Evolutionary conservation across 1,140 invertebrate species (phyloP).

Genomic region (Bombus confusus): DNA sequence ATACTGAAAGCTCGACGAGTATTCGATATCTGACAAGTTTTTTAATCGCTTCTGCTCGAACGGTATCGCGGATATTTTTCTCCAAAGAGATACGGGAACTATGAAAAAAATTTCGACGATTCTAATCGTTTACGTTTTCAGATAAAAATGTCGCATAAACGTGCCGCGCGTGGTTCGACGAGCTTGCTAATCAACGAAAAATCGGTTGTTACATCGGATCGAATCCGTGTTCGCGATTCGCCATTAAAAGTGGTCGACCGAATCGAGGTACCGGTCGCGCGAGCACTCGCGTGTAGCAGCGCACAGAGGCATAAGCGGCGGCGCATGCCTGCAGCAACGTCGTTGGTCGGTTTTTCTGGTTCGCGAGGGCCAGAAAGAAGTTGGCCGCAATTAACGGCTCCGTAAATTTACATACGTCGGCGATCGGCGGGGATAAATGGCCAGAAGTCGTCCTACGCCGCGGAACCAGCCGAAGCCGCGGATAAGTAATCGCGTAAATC

Average conservation of each 20-base stretch:
- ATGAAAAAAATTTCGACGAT: too few species aligned
- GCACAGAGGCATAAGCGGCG: conserved; percentile 56
- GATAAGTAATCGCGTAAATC: conserved; percentile 63
- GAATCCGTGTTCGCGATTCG: conserved; percentile 12
- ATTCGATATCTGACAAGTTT: too few species aligned
- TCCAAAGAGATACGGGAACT: too few species aligned
- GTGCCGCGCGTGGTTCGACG: not conserved
- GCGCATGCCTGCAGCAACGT: conserved; percentile 67
- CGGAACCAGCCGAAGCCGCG: conserved; percentile 27
- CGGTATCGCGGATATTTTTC: too few species aligned
- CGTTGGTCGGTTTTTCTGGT: conserved; percentile 65
- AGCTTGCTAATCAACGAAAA: conserved; percentile 38
- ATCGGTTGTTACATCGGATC: conserved; percentile 16
- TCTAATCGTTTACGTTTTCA: too few species aligned
- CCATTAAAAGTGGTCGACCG: conserved; percentile 49
- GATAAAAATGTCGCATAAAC: not conserved
- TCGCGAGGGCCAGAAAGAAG: conserved; percentile 71
- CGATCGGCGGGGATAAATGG: conserved; percentile 75
- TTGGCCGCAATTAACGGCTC: conserved; percentile 77
- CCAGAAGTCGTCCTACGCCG: conserved; percentile 50
- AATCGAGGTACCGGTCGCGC: not conserved
- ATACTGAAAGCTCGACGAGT: too few species aligned
- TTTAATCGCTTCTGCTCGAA: too few species aligned
- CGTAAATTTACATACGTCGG: conserved; percentile 78
- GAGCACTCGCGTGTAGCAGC: conserved; percentile 25